These are phyloP conservation scores for Carcinoscorpius rotundicauda DNA, from an alignment of 1,140 invertebrate genomes.

Conservation along the genomic window DNA sequence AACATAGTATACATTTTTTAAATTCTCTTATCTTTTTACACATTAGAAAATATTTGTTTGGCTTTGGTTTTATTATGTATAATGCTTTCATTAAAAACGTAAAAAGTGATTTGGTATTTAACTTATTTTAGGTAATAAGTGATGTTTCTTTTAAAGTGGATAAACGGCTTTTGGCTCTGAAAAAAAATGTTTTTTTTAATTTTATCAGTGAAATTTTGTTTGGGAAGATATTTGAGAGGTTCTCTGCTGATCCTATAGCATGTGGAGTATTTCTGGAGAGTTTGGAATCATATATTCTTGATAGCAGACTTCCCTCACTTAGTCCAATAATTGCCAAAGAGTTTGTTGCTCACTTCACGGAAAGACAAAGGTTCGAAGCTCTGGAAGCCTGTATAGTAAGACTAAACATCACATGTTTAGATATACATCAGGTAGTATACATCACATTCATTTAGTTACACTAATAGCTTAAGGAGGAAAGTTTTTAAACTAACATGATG, in stretches of 20 bases:
- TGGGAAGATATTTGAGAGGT: conserved; percentile 38
- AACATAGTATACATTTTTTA: too few relatives aligned
- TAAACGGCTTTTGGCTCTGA: not conserved
- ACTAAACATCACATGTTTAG: conserved; percentile 67
- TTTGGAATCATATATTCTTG: conserved; percentile 43
- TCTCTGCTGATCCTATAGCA: conserved; percentile 26
- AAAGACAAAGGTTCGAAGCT: conserved; percentile 40
- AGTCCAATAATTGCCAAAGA: conserved; percentile 43
- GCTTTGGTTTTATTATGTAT: too few relatives aligned
- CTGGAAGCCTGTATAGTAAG: conserved; percentile 70
- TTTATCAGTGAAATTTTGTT: conserved; percentile 36
- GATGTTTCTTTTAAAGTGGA: conserved; percentile 18
- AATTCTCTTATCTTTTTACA: too few relatives aligned
- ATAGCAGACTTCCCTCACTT: conserved; percentile 38
- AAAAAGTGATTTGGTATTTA: too few relatives aligned
- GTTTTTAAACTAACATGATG: not conserved
- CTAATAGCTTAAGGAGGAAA: not conserved
- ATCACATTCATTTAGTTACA: not conserved
- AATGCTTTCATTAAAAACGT: too few relatives aligned
- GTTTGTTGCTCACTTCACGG: conserved; percentile 41
- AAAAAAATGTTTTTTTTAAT: not conserved
- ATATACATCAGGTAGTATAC: conserved; percentile 62
- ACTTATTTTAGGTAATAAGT: not conserved
- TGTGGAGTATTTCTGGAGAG: conserved; percentile 40
- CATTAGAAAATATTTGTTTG: too few relatives aligned